Percentiles rank a stretch among this genome's conserved stretches.
phyloP scores from a whole-genome alignment of 2,797 vertebrate genomes.

The Myripristis jacobus region DNA sequence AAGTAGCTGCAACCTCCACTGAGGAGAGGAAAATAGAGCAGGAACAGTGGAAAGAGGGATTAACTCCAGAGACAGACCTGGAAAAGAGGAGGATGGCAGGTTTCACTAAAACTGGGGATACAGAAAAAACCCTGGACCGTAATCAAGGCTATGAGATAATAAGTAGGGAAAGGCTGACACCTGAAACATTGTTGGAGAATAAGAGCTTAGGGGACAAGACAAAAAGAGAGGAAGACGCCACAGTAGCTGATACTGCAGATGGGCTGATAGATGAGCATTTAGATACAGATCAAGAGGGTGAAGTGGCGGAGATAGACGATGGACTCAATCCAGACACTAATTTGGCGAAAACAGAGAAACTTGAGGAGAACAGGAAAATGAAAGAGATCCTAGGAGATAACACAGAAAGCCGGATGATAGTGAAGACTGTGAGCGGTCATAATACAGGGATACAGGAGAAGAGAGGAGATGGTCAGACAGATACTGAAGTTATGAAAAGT shows the following conservation, averaged over 20 bases:
- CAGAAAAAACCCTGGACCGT: neutral
- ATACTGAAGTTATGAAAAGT: conserved; percentile 11
- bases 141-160: conserved; percentile 1
- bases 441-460: neutral
- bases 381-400: neutral
- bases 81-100: neutral
- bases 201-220: conserved; percentile 1
- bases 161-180: neutral
- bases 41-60: conserved; percentile 9
- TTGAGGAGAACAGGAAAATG: neutral
- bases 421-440: neutral
- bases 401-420: neutral
- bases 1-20: neutral
- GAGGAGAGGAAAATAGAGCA: conserved; percentile 14
- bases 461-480: neutral
- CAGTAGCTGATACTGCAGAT: neutral
- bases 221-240: conserved; percentile 11
- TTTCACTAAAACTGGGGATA: neutral
- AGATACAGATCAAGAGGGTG: conserved; percentile 8
- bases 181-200: neutral
- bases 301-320: neutral
- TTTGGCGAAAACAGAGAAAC: neutral
- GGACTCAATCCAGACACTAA: neutral
- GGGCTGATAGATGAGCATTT: neutral
- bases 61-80: neutral